Evolutionary conservation across 2,797 vertebrate species (phyloP).

Genomic region (Petrocephalus schoutedeni): DNA sequence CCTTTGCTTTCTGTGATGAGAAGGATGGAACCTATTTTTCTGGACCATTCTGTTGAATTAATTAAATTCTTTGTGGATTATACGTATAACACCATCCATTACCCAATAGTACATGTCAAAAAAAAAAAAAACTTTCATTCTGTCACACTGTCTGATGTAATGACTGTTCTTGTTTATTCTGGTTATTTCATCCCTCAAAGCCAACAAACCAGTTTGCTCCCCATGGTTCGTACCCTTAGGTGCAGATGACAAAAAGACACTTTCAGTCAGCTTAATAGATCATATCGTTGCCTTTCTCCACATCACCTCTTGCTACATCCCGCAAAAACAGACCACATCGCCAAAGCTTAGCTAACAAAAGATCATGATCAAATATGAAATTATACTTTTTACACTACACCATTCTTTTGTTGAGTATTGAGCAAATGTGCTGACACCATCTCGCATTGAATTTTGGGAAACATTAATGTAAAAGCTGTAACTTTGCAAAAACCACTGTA

Average conservation of each 20-base stretch:
- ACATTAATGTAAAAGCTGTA: background rate
- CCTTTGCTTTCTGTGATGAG: background rate
- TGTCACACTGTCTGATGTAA: background rate
- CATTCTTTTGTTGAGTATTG: background rate
- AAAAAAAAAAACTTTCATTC: background rate
- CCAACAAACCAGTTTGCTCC: background rate
- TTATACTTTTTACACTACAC: background rate
- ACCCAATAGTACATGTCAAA: background rate
- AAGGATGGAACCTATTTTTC: background rate
- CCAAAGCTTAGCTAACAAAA: constrained; percentile 3
- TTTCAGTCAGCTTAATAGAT: background rate
- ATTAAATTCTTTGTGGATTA: background rate
- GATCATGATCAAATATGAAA: background rate
- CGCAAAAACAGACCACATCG: background rate
- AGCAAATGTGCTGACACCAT: background rate
- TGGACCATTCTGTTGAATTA: background rate
- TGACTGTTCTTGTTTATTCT: background rate
- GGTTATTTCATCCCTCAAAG: background rate
- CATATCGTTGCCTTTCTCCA: background rate
- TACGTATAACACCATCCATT: background rate
- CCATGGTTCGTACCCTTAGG: background rate
- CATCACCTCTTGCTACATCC: background rate
- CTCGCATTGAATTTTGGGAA: background rate
- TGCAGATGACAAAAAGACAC: background rate
- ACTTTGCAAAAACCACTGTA: background rate